Conservation (phyloP, 1,140 invertebrate species). For the Drusus annulatus region DNA sequence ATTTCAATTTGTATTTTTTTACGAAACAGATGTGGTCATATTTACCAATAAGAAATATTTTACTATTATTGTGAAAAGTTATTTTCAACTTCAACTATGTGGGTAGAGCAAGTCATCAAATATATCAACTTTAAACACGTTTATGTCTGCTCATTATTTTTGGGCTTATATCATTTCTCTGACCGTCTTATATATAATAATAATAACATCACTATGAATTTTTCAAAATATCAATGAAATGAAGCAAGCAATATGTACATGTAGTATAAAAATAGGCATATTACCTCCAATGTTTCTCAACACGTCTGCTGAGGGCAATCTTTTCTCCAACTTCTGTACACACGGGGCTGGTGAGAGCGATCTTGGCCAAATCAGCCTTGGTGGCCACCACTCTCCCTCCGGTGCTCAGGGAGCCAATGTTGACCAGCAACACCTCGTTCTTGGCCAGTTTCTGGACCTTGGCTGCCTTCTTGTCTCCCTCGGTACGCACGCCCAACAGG, state of each 20-base stretch:
- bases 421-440: constrained; percentile 95
- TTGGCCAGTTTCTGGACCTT: constrained; percentile 94
- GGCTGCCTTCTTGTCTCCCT: constrained; percentile 98
- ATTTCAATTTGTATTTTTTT: too few relatives aligned
- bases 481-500: constrained; percentile 96
- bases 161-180: too few relatives aligned
- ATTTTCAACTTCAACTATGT: too few relatives aligned
- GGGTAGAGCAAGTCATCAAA: too few relatives aligned
- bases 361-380: constrained; percentile 98
- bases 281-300: constrained; percentile 99
- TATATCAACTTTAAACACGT: too few relatives aligned
- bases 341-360: constrained; percentile 96
- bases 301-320: constrained; percentile 96
- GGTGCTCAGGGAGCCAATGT: constrained; percentile 98
- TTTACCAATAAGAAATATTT: too few relatives aligned
- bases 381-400: constrained; percentile 97
- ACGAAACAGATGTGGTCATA: too few relatives aligned
- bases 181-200: too few relatives aligned
- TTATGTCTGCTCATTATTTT: too few relatives aligned
- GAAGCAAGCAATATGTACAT: constrained; percentile 13
- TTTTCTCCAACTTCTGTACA: constrained; percentile 99
- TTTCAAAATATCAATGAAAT: constrained; percentile 41
- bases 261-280: neutral
- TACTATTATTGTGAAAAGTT: too few relatives aligned
- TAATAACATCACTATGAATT: too few relatives aligned